Evolutionary conservation across 2,888 invertebrate genomes (phyloP).

Genomic region (Heliconius ethilla): DNA sequence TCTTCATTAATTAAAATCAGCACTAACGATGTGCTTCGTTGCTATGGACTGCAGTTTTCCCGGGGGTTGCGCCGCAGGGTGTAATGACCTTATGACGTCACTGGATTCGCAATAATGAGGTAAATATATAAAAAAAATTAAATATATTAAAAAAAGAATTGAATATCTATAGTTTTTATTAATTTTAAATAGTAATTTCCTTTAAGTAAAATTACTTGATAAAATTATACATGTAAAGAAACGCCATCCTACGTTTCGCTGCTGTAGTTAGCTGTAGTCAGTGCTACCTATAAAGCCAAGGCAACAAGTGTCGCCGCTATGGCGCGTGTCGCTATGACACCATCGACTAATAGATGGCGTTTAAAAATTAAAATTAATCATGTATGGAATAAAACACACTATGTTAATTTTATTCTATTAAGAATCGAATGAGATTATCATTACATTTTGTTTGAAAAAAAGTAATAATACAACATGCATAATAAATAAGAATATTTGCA

Average conservation of each 20-base stretch:
- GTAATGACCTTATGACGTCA: conserved; percentile 71
- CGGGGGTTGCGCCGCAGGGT: conserved; percentile 52
- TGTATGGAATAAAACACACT: background rate
- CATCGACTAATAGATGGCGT: conserved; percentile 45
- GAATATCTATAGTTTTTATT: background rate
- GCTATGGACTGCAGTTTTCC: conserved; percentile 30
- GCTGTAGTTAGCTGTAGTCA: conserved; percentile 14
- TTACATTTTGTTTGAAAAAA: background rate
- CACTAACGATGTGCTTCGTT: conserved; percentile 17
- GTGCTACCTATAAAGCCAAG: background rate
- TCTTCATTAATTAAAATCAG: background rate
- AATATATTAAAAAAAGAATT: background rate
- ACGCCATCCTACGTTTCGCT: conserved; percentile 22
- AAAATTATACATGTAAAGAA: background rate
- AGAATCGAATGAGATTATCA: background rate
- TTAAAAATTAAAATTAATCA: background rate
- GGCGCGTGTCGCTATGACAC: background rate
- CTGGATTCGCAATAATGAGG: conserved; percentile 1
- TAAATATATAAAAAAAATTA: background rate
- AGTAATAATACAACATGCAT: background rate
- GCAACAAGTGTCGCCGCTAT: background rate
- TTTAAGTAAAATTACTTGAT: background rate
- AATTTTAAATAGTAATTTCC: background rate
- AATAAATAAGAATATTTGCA: background rate
- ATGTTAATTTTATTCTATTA: background rate